Conservation (phyloP, 2,888 invertebrate species). For the Plemyria rubiginata region DNA sequence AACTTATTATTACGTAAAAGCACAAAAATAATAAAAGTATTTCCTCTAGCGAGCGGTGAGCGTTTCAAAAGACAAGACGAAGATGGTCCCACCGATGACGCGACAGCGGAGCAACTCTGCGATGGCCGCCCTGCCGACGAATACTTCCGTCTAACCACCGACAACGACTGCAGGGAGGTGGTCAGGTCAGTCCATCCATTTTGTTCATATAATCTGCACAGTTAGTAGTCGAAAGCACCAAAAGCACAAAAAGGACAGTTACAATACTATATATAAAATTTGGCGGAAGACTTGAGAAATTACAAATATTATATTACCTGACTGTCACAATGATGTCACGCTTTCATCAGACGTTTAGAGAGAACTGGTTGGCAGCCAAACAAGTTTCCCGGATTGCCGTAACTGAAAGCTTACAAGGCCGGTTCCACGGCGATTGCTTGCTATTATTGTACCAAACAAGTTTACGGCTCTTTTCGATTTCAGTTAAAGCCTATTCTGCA, state of each 20-base stretch:
- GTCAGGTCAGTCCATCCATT: slow-evolving; percentile 88
- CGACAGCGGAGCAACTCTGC: slow-evolving; percentile 92
- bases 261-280: not conserved
- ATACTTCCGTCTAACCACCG: slow-evolving; percentile 93
- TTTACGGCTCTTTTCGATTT: slow-evolving; percentile 32
- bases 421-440: slow-evolving; percentile 37
- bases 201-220: slow-evolving; percentile 15
- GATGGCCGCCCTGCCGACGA: slow-evolving; percentile 95
- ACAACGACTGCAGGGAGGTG: slow-evolving; percentile 96
- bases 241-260: not conserved
- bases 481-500: slow-evolving; percentile 26
- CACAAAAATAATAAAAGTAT: slow-evolving; percentile 20
- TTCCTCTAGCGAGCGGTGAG: slow-evolving; percentile 73
- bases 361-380: slow-evolving; percentile 51
- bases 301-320: slow-evolving; percentile 1
- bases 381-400: slow-evolving; percentile 49
- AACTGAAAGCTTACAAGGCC: slow-evolving; percentile 54
- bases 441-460: slow-evolving; percentile 28
- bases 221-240: not conserved
- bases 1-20: slow-evolving; percentile 25
- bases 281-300: not conserved
- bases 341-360: slow-evolving; percentile 49
- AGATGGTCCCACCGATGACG: slow-evolving; percentile 86
- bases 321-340: slow-evolving; percentile 50
- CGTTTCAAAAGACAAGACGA: slow-evolving; percentile 88